Conservation (phyloP, 2,113 vertebrate genomes). For the Maccullochella peelii region DNA sequence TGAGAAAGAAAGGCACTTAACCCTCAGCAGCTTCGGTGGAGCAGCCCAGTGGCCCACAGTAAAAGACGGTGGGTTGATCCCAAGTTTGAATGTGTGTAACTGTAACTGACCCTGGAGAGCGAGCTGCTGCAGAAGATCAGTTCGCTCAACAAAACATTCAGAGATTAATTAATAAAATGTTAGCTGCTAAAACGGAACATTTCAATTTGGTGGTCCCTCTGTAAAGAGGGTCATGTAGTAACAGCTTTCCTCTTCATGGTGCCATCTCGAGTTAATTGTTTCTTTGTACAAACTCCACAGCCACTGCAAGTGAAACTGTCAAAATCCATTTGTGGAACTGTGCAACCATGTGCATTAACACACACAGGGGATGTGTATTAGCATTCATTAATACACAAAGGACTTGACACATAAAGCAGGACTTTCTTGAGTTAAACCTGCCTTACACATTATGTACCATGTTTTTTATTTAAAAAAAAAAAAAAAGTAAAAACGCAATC, state of each 20-base stretch:
- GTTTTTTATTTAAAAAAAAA: too few species aligned
- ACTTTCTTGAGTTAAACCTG: neutral
- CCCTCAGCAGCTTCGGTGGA: conserved; percentile 44
- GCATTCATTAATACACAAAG: neutral
- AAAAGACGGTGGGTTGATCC: conserved; percentile 43
- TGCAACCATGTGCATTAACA: neutral
- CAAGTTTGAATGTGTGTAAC: conserved; percentile 38
- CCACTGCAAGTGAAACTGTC: neutral
- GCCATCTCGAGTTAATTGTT: neutral
- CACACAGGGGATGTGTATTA: neutral
- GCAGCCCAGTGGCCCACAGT: conserved; percentile 45
- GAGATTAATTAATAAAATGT: conserved; percentile 21
- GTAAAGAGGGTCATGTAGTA: conserved; percentile 3
- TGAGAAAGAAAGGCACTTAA: conserved; percentile 70
- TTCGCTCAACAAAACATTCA: conserved; percentile 22
- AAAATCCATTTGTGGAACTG: conserved; percentile 6
- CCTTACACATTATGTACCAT: neutral
- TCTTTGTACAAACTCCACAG: conserved; percentile 19
- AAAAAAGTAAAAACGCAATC: conserved; percentile 8
- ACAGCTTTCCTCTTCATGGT: neutral
- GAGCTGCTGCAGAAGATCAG: conserved; percentile 28
- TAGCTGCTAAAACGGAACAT: neutral
- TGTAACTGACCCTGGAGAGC: conserved; percentile 27
- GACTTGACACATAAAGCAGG: neutral
- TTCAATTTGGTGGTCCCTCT: neutral